phyloP scores from a whole-genome alignment of 1,140 invertebrate genomes.

The Drosophila willistoni region DNA sequence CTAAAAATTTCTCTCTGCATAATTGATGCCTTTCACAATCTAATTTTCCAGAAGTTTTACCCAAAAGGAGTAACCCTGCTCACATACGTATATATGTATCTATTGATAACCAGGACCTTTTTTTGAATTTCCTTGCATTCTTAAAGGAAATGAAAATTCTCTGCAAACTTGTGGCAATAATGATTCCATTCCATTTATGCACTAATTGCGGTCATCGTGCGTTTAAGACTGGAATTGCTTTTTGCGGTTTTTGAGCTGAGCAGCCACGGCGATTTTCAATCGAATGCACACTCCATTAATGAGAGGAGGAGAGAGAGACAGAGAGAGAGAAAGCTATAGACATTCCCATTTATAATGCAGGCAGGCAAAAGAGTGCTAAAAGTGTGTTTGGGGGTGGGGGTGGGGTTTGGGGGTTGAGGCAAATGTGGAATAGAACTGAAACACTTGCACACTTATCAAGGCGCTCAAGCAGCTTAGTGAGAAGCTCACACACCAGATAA shows the following conservation, averaged over 20 bases:
- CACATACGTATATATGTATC: no score
- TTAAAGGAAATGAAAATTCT: not conserved
- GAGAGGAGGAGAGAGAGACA: not conserved
- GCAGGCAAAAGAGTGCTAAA: no score
- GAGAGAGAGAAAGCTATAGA: not conserved
- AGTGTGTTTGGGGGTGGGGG: no score
- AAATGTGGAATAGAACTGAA: not conserved
- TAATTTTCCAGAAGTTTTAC: conserved; percentile 21
- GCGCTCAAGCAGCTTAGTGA: conserved; percentile 38
- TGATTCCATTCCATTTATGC: conserved; percentile 20
- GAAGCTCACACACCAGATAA: conserved; percentile 51
- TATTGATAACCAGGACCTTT: no score
- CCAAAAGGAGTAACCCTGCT: no score
- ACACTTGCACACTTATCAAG: conserved; percentile 22
- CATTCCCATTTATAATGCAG: not conserved
- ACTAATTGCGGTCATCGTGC: conserved; percentile 3
- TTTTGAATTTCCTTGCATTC: no score
- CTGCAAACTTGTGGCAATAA: no score
- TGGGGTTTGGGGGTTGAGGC: no score
- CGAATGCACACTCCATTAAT: conserved; percentile 15
- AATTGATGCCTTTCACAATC: conserved; percentile 60
- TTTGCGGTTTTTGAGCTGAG: conserved; percentile 39
- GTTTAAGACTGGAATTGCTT: conserved; percentile 6
- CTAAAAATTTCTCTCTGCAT: conserved; percentile 46
- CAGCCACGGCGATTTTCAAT: conserved; percentile 59